These are phyloP conservation scores for Carassius auratus DNA, from an alignment of 2,113 vertebrate genomes.

Conservation along the genomic window DNA sequence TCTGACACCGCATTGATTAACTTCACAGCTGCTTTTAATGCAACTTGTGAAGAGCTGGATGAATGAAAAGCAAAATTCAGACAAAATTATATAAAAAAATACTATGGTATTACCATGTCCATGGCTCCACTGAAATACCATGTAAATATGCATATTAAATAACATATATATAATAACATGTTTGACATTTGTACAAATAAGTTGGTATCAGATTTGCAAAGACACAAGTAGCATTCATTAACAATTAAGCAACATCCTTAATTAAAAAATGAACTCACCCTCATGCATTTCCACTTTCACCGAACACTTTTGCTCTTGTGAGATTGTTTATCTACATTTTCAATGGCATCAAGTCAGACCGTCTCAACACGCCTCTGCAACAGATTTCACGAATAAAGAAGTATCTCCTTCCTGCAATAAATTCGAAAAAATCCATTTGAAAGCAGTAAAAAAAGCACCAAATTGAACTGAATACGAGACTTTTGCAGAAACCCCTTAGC, in stretches of 20 bases:
- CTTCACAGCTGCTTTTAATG: no score
- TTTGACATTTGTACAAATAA: background rate
- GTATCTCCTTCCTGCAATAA: background rate
- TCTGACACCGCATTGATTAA: no score
- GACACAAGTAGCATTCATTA: background rate
- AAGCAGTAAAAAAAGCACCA: background rate
- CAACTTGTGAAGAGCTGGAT: background rate
- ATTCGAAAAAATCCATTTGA: background rate
- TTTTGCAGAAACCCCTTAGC: background rate
- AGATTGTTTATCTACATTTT: constrained; percentile 9
- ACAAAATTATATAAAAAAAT: background rate
- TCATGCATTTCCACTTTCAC: constrained; percentile 33
- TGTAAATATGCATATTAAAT: background rate
- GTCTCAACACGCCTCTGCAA: background rate
- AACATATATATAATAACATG: background rate
- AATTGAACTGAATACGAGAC: background rate
- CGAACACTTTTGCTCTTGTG: background rate
- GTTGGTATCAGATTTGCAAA: background rate
- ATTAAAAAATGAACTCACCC: constrained; percentile 16
- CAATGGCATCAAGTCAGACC: background rate
- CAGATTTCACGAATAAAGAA: background rate
- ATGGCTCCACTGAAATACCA: background rate
- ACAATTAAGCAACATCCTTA: background rate
- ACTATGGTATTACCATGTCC: background rate
- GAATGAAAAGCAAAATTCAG: background rate